Conservation (phyloP, 2,888 invertebrate species). For the Lasioglossum marginatum region DNA sequence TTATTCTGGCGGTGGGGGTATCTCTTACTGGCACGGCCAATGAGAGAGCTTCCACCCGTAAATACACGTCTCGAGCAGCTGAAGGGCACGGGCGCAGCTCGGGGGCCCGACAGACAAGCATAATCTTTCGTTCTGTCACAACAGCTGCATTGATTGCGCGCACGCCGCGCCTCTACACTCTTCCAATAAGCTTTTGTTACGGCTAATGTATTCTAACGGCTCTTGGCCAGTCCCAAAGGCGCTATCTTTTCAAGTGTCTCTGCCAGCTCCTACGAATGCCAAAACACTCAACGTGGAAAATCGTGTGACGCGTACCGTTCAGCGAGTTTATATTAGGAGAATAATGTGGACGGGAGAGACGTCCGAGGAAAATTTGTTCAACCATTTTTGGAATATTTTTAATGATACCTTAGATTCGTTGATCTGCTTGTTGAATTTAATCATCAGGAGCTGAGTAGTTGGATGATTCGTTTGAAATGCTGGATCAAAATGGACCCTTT, state of each 20-base stretch:
- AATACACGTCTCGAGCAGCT: constrained; percentile 26
- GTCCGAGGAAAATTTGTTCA: neutral
- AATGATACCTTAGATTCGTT: no score
- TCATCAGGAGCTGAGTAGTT: no score
- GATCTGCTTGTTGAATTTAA: no score
- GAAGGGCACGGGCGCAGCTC: constrained; percentile 25
- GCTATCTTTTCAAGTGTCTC: constrained; percentile 32
- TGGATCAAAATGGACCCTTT: no score
- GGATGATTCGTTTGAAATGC: no score
- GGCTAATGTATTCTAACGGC: constrained; percentile 52
- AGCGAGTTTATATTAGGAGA: neutral
- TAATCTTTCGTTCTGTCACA: constrained; percentile 51
- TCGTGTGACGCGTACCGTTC: neutral
- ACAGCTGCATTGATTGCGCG: constrained; percentile 42
- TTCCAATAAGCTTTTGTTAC: constrained; percentile 45
- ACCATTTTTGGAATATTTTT: no score
- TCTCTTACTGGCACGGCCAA: constrained; percentile 19
- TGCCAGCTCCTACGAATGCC: constrained; percentile 10
- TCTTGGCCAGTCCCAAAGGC: constrained; percentile 5
- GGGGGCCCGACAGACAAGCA: constrained; percentile 35
- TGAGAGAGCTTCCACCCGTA: constrained; percentile 33
- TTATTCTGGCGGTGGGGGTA: constrained; percentile 28
- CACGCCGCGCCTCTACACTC: neutral
- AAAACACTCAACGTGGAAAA: neutral
- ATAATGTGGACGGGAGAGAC: neutral